Base-by-base conservation (phyloP, 1,140 invertebrate genomes). In the Drosophila sp. region DNA sequence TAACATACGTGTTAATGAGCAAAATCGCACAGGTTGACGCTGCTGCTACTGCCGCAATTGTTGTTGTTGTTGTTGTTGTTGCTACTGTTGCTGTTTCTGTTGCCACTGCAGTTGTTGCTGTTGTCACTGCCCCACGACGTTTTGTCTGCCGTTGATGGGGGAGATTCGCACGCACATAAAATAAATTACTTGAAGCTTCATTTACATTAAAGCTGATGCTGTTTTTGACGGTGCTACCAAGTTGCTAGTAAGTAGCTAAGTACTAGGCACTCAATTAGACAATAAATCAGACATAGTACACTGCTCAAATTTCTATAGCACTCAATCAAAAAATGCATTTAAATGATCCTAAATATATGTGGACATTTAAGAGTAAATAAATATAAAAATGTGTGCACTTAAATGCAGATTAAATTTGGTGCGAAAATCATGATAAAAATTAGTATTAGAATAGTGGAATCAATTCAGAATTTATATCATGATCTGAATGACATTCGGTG, bases 1-100 rank as follows among this genome's bases (percentile, higher is more conserved):
- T 86, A 72, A 67, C 56, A 72, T 82, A 70, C 27, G 34, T 82
- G 78, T 82, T 87, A 82, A 87, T 87, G 76, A 82, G 72, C 76
- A 72, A 79, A 78, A 41, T 58, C 69, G 57, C 66, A 29, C 51
- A 16, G 46, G 7, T 36, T 48, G 46, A 8, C 21, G 48, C 29
- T 34, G 29, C 32, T 36, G 32, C n/a, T 53, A 14, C 4, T 18
- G 13, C 14, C 18, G 50, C 9, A 11, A 3, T 36, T 51, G 13
- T 6, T 13, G 0, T 6, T 36, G 29, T 5, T 36, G 29, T 27
- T 36, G 32, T 8, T 32, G 14, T 14, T 34, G 48, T 8, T 51
- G 48, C 14, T 34, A n/a, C 7, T 46, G 45, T 11, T 48, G 18
- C 16, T 46, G 8, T 9, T 46, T 7, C 25, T 25, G 43, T 18